phyloP scores from a whole-genome alignment of 2,113 vertebrate species.

The Tamias sibiricus region DNA sequence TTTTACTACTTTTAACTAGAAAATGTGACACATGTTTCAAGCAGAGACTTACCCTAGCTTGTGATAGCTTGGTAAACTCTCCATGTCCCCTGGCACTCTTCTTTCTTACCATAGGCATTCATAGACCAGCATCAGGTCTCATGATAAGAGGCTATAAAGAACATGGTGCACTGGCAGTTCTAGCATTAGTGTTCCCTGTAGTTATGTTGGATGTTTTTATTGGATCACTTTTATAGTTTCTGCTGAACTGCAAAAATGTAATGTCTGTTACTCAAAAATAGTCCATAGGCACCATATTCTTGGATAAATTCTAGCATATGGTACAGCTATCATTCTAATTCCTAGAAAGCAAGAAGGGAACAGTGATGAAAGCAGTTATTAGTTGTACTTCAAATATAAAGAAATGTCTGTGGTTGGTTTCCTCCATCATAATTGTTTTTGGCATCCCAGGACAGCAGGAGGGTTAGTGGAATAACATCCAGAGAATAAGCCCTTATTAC shows the following conservation, averaged over 20 bases:
- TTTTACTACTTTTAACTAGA: background rate
- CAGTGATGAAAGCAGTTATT: background rate
- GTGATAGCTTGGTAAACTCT: background rate
- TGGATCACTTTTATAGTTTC: background rate
- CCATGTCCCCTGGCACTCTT: background rate
- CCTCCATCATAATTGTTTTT: too few relatives aligned
- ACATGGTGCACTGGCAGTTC: background rate
- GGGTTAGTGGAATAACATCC: background rate
- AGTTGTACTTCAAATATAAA: background rate
- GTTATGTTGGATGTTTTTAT: background rate
- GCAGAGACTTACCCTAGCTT: background rate
- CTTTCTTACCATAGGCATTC: background rate
- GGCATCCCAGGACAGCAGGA: background rate
- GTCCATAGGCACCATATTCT: background rate
- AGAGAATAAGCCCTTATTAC: background rate
- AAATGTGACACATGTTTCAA: background rate
- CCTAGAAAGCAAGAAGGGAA: background rate
- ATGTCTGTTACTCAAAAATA: background rate
- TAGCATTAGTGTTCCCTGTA: background rate
- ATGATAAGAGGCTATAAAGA: background rate
- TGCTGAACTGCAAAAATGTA: background rate
- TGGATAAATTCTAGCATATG: background rate
- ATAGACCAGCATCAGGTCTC: background rate
- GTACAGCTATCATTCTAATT: background rate
- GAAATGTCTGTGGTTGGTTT: background rate